phyloP scores from a whole-genome alignment of 37 sponge, comb jelly and placozoan genomes.

The Crambe crambe region DNA sequence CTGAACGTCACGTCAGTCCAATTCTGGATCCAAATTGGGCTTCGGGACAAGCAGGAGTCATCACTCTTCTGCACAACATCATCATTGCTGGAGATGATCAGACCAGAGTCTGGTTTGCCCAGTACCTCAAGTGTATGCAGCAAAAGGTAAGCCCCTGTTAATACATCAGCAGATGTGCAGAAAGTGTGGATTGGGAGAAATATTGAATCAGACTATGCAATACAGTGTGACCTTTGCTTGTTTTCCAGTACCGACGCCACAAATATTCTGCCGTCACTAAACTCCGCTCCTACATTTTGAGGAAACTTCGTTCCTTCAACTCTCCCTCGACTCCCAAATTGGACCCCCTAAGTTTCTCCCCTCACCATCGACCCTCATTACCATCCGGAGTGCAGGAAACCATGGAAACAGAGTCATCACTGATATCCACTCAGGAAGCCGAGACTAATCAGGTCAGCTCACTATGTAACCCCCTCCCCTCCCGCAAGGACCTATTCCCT shows the following conservation, averaged over 20 bases:
- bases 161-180: too few species aligned
- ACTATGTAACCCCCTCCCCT: too few species aligned
- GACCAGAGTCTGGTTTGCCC: slow-evolving; percentile 61
- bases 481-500: too few species aligned
- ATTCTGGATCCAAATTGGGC: not conserved
- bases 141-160: slow-evolving; percentile 48
- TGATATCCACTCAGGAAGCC: slow-evolving; percentile 11
- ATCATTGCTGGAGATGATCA: slow-evolving; percentile 56
- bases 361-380: not conserved
- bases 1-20: not conserved
- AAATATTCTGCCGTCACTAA: slow-evolving; percentile 53
- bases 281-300: slow-evolving; percentile 50
- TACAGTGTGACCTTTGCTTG: not conserved
- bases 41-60: slow-evolving; percentile 35
- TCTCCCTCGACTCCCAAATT: not conserved
- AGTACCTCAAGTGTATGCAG: slow-evolving; percentile 77
- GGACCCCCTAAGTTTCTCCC: too few species aligned
- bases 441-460: too few species aligned
- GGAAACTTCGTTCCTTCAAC: slow-evolving; percentile 44
- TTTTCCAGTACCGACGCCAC: slow-evolving; percentile 52
- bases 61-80: slow-evolving; percentile 54
- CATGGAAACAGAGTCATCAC: slow-evolving; percentile 9
- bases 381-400: not conserved
- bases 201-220: too few species aligned
- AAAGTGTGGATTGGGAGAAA: not conserved